Evolutionary conservation across 2,888 invertebrate genomes (phyloP).

Genomic region (Zygothrica quintamaculata): DNA sequence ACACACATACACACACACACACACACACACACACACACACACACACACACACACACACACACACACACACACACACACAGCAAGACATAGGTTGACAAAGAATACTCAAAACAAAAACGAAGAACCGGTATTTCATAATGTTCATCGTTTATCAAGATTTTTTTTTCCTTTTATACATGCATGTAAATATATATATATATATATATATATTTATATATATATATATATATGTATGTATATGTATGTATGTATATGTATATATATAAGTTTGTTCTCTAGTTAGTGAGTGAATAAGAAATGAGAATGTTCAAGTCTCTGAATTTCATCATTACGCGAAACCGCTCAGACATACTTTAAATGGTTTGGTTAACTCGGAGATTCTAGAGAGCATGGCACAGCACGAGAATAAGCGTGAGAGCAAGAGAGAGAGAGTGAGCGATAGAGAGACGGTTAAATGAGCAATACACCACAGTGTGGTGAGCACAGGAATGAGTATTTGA

Average conservation of each 20-base stretch:
- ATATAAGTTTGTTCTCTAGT: not conserved
- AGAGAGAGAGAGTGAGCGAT: too few species aligned
- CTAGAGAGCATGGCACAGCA: too few species aligned
- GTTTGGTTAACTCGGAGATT: too few species aligned
- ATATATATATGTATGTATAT: slow-evolving; percentile 3
- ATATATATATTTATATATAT: slow-evolving; percentile 3
- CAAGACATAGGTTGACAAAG: slow-evolving; percentile 36
- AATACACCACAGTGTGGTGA: slow-evolving; percentile 39
- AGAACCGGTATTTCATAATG: slow-evolving; percentile 9
- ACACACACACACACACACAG: slow-evolving; percentile 14
- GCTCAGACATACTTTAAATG: too few species aligned
- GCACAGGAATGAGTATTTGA: slow-evolving; percentile 14
- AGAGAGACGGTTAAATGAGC: slow-evolving; percentile 2
- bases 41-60: slow-evolving; percentile 26
- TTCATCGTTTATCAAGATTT: too few species aligned
- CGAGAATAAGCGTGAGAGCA: too few species aligned
- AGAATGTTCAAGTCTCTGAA: slow-evolving; percentile 32
- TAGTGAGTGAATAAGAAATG: not conserved
- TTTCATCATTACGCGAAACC: slow-evolving; percentile 63
- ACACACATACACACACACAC: slow-evolving; percentile 20
- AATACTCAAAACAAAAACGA: slow-evolving; percentile 50
- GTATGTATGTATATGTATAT: slow-evolving; percentile 2
- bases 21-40: slow-evolving; percentile 18
- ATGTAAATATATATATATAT: slow-evolving; percentile 1
- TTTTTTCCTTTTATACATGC: slow-evolving; percentile 1